Evolutionary conservation across 2,888 invertebrate species (phyloP).

Genomic region (Margaritifera margaritifera): DNA sequence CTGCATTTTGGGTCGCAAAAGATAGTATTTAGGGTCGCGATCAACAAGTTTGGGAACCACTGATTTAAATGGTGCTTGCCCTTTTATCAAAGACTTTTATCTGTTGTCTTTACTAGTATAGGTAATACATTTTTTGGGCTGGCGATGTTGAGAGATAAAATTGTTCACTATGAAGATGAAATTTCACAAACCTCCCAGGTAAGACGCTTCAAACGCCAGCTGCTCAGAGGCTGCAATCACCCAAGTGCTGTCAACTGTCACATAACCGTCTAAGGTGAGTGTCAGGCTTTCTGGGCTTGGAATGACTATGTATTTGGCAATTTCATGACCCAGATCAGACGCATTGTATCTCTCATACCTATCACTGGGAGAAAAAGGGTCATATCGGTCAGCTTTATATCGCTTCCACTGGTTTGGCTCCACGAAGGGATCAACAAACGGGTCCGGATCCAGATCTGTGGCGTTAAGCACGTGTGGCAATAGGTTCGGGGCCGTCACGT

Average conservation of each 20-base stretch:
- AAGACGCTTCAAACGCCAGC: constrained; percentile 41
- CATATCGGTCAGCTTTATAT: constrained; percentile 41
- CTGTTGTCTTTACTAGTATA: not conserved
- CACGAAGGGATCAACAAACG: constrained; percentile 49
- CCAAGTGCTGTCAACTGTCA: constrained; percentile 41
- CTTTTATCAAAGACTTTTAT: not conserved
- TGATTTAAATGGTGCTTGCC: too few species aligned
- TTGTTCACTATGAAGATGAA: not conserved
- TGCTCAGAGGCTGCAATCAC: constrained; percentile 28
- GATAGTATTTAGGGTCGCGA: too few species aligned
- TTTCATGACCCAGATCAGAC: constrained; percentile 19
- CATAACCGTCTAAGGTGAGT: constrained; percentile 13
- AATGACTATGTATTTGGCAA: constrained; percentile 29
- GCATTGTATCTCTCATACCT: constrained; percentile 43
- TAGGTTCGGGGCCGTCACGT: constrained; percentile 38
- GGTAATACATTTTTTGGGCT: not conserved
- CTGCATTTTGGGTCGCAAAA: too few species aligned
- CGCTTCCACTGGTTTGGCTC: constrained; percentile 55
- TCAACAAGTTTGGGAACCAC: too few species aligned
- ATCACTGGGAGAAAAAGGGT: constrained; percentile 53
- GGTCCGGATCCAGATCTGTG: constrained; percentile 40
- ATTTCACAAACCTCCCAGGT: constrained; percentile 37
- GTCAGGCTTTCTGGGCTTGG: constrained; percentile 40
- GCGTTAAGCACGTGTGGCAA: constrained; percentile 34
- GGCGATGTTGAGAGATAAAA: too few species aligned